Base-by-base conservation (phyloP, 64 coral and sea anemone genomes). In the Actinia tenebrosa region DNA sequence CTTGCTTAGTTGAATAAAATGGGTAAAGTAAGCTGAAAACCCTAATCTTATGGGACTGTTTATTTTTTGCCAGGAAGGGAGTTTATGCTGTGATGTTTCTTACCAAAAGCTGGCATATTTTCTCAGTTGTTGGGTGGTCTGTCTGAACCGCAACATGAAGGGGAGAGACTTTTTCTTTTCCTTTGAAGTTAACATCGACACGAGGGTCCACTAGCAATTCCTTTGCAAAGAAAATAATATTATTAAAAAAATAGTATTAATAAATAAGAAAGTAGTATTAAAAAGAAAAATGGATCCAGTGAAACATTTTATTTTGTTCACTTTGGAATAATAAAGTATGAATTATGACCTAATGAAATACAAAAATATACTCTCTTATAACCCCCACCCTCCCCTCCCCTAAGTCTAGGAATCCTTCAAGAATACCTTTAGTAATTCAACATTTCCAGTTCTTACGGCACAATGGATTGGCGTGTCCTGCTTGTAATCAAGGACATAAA, bases 21-120 rank as follows among this genome's bases (percentile, higher is more conserved):
- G 30, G 30, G 30, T 37, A 37, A 37, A 37, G 30, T 1, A 37
- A 37, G 30, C 30, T 37, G 30, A 37, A 37, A 37, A 37, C 1
- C 30, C 30, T 37, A 37, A 37, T 37, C 30, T 37, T 37, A 37
- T 37, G 30, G 1, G 30, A 37, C 30, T 37, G 30, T 37, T 37
- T 1, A 37, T 0, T 37, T 0, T 37, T 37, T 37, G 30, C 30
- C 30, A 37, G 30, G 30, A 37, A 37, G 30, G 30, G 1, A 37
- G 30, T 37, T 1, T 1, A 37, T 37, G 30, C 30, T 37, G 30
- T 37, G 47, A 50, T 50, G 7, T 50, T 50, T 50, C 19, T 66
- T 88, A 88, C 86, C 69, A 88, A 80, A 0, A 88, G 25, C 56
- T 88, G 86, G 45, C 86, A 88, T 1, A 88, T 88, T 77, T 80